Evolutionary conservation across 2,113 vertebrate genomes (phyloP), one percentile per base, ranked within the genome.

Genomic region (Lasiurus cinereus): DNA sequence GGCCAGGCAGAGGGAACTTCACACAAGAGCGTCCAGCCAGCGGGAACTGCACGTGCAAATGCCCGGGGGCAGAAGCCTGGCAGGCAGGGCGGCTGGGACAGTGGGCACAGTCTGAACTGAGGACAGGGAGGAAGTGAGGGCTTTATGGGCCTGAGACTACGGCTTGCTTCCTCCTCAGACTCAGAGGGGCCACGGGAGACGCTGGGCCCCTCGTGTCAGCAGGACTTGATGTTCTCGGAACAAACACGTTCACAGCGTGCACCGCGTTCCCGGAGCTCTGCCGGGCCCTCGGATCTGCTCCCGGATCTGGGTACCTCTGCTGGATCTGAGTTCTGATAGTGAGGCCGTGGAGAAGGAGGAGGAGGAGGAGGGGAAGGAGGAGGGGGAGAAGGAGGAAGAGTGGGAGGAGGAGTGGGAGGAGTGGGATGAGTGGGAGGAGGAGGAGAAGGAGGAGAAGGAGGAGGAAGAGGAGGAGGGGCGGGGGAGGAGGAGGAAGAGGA

Each of bases 91-190:
- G 33, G n/a, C 67, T 22, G 78, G 50, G 22, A 29, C 10, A 14
- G 6, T 5, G 27, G 1, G 0, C n/a, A 31, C 1, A 4, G 39
- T 3, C 77, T 7, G 2, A 16, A 18, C 52, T 8, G 12, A 5
- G 3, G 13, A 8, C 16, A 0, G 19, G 66, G 21, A 56, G 85
- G 46, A 72, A 2, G 3, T 1, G 9, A 36, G 22, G n/a, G 2
- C 43, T 31, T 59, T 59, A 1, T 0, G 0, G 21, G 36, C 46
- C 64, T 1, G 1, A 77, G 54, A 8, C n/a, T n/a, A 24, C 56
- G 31, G 31, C 72, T 33, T 54, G 9, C 46, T 19, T 73, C 39
- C 56, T 78, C 52, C 79, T 66, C 11, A 11, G 72, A 77, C 11
- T 70, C 72, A 9, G 69, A 21, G 0, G n/a, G 36, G 48, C 19